Evolutionary conservation across 2,888 invertebrate species (phyloP).

Genomic region (Papilio protenor): DNA sequence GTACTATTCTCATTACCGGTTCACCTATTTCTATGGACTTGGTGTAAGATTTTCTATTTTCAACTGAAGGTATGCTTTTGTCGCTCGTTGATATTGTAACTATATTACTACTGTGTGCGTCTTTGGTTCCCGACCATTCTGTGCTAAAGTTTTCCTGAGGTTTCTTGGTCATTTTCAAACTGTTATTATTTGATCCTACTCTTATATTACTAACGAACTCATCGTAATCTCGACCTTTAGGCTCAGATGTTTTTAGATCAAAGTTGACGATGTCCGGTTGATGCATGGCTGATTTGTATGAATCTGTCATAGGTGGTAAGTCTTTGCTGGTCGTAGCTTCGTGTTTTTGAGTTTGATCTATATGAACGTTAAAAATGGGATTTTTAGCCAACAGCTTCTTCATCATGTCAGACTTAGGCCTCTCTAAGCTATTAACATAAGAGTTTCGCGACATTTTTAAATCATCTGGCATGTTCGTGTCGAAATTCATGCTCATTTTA

Average conservation of each 20-base stretch:
- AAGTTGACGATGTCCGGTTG: conserved; percentile 82
- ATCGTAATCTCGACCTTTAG: conserved; percentile 70
- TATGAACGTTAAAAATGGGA: conserved; percentile 77
- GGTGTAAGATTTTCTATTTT: conserved; percentile 73
- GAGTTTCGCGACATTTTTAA: conserved; percentile 86
- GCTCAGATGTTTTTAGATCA: conserved; percentile 70
- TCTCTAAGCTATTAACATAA: conserved; percentile 85
- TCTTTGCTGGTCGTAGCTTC: conserved; percentile 70
- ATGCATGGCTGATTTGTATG: conserved; percentile 75
- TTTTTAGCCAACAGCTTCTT: conserved; percentile 83
- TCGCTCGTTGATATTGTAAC: conserved; percentile 77
- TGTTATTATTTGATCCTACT: conserved; percentile 79
- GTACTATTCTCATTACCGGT: conserved; percentile 68
- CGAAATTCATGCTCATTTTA: conserved; percentile 77
- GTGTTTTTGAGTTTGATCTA: conserved; percentile 69
- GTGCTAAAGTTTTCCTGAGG: conserved; percentile 62
- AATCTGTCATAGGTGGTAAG: conserved; percentile 66
- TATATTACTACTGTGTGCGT: conserved; percentile 65
- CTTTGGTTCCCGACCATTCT: conserved; percentile 72
- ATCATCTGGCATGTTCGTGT: conserved; percentile 86
- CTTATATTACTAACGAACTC: conserved; percentile 81
- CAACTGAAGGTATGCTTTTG: conserved; percentile 66
- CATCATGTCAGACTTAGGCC: conserved; percentile 86
- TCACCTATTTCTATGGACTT: conserved; percentile 82
- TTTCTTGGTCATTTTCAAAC: conserved; percentile 70